Evolutionary conservation across 2,797 vertebrate species (phyloP).

Genomic region (Apodemus agrarius): DNA sequence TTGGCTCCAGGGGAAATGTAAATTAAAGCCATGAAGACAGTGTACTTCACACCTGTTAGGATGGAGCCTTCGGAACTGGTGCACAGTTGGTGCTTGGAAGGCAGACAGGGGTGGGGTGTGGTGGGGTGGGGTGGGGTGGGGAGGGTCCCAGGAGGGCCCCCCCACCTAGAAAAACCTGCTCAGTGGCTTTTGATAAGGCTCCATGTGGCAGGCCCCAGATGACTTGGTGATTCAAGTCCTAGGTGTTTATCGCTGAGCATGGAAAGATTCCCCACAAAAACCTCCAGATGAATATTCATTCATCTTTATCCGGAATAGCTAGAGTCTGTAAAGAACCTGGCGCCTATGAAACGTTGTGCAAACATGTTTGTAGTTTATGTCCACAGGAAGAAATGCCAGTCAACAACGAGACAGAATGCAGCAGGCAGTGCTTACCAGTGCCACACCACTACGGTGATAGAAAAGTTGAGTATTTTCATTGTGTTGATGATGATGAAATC

Average conservation of each 20-base stretch:
- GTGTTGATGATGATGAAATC: not conserved
- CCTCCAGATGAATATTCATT: not conserved
- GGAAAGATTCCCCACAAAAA: not conserved
- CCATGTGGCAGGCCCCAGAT: accelerated
- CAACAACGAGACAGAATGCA: accelerated
- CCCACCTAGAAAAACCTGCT: not conserved
- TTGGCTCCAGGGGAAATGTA: not conserved
- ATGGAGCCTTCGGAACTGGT: accelerated
- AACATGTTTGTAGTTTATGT: accelerated
- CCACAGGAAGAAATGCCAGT: accelerated
- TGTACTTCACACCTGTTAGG: accelerated
- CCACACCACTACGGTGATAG: accelerated
- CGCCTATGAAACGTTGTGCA: accelerated
- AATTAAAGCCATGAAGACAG: accelerated
- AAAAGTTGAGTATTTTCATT: not conserved
- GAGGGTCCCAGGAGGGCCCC: too few relatives aligned
- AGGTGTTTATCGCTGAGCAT: not conserved
- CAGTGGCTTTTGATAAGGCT: accelerated
- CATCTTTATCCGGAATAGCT: not conserved
- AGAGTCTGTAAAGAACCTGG: not conserved
- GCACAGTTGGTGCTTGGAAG: accelerated
- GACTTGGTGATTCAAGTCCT: not conserved
- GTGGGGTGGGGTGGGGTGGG: too few relatives aligned
- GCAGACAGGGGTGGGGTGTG: too few relatives aligned
- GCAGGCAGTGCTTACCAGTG: accelerated